Evolutionary conservation across 92 coral and sea anemone species (phyloP), one percentile per base, ranked within the genome.

Genomic region (Zoanthus sociatus): DNA sequence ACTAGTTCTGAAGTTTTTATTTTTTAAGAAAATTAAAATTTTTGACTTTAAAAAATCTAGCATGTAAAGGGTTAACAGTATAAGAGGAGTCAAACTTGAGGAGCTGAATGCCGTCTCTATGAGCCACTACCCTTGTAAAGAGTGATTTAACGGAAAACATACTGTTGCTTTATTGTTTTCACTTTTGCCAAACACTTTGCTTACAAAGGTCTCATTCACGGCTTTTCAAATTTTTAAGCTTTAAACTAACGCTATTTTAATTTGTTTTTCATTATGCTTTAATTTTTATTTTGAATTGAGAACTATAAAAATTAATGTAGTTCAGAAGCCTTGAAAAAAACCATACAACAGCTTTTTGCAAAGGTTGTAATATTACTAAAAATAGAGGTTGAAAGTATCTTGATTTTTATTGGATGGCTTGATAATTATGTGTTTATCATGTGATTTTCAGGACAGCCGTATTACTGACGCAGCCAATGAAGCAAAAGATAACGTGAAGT

Each of bases 401-500:
- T 53, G 58, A 53, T 9, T 53, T 53, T 53, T 53, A 37, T 2
- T 37, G 42, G 42, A 37, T 37, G 42, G 42, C 42, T 37, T 37
- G 2, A 37, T 37, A 37, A 37, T 37, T 37, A 37, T 37, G 2
- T 37, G 42, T 37, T 37, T 37, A 37, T 37, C 42, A 37, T 37
- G 42, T 87, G 9, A 5, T 87, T 87, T 70, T 30, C 76, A 97
- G 99, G 99, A 97, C 71, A 95, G 98, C 64, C 96, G 98, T 21
- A 97, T 97, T 37, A 97, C 99, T 16, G 99, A 97, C 74, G 96
- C 99, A n/a, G 99, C 99, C 20, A 97, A 97, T 76, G 99, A 97
- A 84, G 99, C 99, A 4, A 97, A 97, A 61, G 99, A 97, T 83
- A 97, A 97, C 72, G 99, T 97, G 79, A 97, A 95, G 83, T 97